Conservation (phyloP, 2,888 invertebrate species). For the Temnothorax rugatulus region DNA sequence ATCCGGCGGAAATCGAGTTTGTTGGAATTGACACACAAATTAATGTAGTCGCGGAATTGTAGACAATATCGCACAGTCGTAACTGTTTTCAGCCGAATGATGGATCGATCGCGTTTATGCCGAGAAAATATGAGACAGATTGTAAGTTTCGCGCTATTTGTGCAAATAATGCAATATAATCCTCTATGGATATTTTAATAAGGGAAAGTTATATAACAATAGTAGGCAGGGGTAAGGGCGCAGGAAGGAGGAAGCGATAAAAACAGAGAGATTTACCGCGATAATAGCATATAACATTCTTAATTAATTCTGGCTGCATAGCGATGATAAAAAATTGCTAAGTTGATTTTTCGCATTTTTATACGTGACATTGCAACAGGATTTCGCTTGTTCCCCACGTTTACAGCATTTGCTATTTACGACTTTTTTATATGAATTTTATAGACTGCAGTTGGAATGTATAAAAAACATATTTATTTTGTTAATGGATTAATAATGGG, state of each 20-base stretch:
- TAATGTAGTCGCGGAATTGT: constrained; percentile 4
- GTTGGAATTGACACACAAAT: constrained; percentile 19
- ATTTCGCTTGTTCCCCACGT: constrained; percentile 21
- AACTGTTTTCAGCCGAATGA: not conserved
- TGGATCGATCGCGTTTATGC: constrained; percentile 8
- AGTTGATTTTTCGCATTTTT: not conserved
- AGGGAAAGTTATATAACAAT: not conserved
- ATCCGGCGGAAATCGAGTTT: constrained; percentile 3
- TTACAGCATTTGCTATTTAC: constrained; percentile 1
- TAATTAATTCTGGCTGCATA: not conserved
- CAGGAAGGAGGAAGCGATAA: not conserved
- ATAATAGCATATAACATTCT: constrained; percentile 25
- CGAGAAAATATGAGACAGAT: constrained; percentile 11
- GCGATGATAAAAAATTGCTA: not conserved
- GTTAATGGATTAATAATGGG: not conserved
- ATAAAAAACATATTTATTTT: not conserved
- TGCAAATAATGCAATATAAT: not conserved
- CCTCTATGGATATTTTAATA: constrained; percentile 25
- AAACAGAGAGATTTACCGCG: constrained; percentile 20
- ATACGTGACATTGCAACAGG: not conserved
- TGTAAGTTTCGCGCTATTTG: constrained; percentile 21
- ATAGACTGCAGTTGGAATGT: not conserved
- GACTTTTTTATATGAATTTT: not conserved
- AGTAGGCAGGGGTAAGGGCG: no score
- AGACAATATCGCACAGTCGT: not conserved